Evolutionary conservation across 1,140 invertebrate genomes (phyloP).

Genomic region (Neomicropteryx cornuta): DNA sequence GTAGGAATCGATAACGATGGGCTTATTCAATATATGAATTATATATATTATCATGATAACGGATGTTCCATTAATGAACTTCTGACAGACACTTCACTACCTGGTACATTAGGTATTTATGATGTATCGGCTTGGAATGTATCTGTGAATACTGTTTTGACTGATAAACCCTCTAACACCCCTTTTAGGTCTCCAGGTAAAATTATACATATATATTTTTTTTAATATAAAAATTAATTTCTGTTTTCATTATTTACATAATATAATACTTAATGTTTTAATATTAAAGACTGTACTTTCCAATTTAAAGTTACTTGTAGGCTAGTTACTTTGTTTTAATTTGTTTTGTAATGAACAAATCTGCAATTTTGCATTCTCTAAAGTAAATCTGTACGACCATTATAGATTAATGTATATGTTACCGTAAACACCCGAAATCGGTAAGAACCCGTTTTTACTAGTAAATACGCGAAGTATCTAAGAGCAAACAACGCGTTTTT

Average conservation of each 20-base stretch:
- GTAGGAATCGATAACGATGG: constrained; percentile 53
- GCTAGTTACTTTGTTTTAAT: no score
- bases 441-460: no score
- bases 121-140: constrained; percentile 45
- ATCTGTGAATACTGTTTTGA: constrained; percentile 41
- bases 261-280: no score
- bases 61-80: constrained; percentile 50
- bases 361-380: no score
- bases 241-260: constrained; percentile 15
- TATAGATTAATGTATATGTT: no score
- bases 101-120: constrained; percentile 48
- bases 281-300: no score
- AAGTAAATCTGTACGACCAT: no score
- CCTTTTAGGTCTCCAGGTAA: constrained; percentile 52
- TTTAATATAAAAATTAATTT: background rate
- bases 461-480: no score
- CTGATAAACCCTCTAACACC: constrained; percentile 55
- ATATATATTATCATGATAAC: constrained; percentile 48
- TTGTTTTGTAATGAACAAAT: no score
- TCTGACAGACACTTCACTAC: constrained; percentile 37
- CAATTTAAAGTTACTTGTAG: no score
- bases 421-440: no score
- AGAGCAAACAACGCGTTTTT: no score
- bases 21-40: constrained; percentile 54
- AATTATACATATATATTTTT: constrained; percentile 4